phyloP scores from a whole-genome alignment of 2,888 invertebrate genomes.

The Parapristionchus giblindavisi region DNA sequence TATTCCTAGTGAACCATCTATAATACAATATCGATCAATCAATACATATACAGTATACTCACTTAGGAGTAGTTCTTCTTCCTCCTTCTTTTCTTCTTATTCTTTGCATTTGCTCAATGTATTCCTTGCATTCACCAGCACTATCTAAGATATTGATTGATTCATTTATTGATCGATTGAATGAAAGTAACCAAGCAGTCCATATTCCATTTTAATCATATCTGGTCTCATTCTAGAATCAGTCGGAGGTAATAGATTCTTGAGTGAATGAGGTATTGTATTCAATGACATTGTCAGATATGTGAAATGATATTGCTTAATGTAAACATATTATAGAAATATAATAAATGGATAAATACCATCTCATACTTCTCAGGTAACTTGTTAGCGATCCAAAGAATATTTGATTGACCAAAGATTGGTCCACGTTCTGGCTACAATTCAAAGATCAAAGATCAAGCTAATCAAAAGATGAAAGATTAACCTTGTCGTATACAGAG shows the following conservation, averaged over 20 bases:
- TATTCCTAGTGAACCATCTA: slow-evolving; percentile 20
- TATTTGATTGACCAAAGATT: slow-evolving; percentile 79
- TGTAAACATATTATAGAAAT: not conserved
- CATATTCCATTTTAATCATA: slow-evolving; percentile 25
- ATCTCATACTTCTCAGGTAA: slow-evolving; percentile 83
- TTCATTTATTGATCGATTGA: not conserved
- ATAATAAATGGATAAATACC: slow-evolving; percentile 72
- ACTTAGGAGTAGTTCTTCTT: slow-evolving; percentile 31
- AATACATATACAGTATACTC: not conserved
- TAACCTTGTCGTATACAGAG: slow-evolving; percentile 31
- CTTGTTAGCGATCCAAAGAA: slow-evolving; percentile 84
- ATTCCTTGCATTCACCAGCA: slow-evolving; percentile 23
- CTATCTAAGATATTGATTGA: no score
- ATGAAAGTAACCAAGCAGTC: not conserved
- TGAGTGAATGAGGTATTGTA: slow-evolving; percentile 7
- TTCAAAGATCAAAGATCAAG: not conserved
- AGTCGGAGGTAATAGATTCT: slow-evolving; percentile 5
- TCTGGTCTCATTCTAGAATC: slow-evolving; percentile 27
- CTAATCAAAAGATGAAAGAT: not conserved
- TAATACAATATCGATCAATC: not conserved
- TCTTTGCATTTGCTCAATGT: slow-evolving; percentile 20
- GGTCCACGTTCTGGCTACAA: slow-evolving; percentile 45
- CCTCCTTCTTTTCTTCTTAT: slow-evolving; percentile 32
- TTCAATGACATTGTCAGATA: slow-evolving; percentile 27
- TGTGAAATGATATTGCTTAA: slow-evolving; percentile 35